Evolutionary conservation across 2,113 vertebrate species (phyloP).

Genomic region (Hypocryptadius cinnamomeus): DNA sequence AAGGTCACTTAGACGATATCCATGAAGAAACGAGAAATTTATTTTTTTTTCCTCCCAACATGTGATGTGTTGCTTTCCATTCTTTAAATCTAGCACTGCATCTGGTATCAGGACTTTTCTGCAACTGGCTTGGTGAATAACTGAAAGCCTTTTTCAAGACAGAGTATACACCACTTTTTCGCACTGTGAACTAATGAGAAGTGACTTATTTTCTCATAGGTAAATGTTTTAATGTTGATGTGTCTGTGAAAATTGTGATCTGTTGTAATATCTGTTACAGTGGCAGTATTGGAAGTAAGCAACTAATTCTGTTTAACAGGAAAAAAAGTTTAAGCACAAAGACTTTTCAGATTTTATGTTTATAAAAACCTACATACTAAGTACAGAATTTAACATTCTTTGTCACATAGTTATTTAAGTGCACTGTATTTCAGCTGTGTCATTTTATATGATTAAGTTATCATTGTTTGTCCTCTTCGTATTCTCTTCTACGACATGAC

Average conservation of each 20-base stretch:
- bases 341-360: constrained; percentile 72
- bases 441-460: constrained; percentile 79
- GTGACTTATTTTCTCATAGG: constrained; percentile 78
- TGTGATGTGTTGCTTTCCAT: constrained; percentile 73
- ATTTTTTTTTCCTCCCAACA: constrained; percentile 64
- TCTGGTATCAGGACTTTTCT: constrained; percentile 71
- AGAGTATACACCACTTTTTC: constrained; percentile 72
- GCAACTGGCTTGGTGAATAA: constrained; percentile 65
- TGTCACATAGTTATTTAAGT: constrained; percentile 74
- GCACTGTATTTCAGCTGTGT: constrained; percentile 75
- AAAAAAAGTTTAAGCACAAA: constrained; percentile 75
- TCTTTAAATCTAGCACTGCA: constrained; percentile 66
- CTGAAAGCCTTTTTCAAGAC: constrained; percentile 69
- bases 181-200: constrained; percentile 83
- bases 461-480: constrained; percentile 70
- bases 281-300: constrained; percentile 79
- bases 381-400: constrained; percentile 72
- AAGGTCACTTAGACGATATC: constrained; percentile 87
- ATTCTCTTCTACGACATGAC: constrained; percentile 62
- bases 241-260: constrained; percentile 77
- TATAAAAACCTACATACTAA: constrained; percentile 60
- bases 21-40: constrained; percentile 77
- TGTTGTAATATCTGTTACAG: constrained; percentile 79
- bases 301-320: constrained; percentile 70
- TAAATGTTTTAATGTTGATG: constrained; percentile 78